Percentiles rank a stretch among this genome's conserved stretches.
phyloP scores from a whole-genome alignment of 2,113 vertebrate genomes.

The Ciconia boyciana region DNA sequence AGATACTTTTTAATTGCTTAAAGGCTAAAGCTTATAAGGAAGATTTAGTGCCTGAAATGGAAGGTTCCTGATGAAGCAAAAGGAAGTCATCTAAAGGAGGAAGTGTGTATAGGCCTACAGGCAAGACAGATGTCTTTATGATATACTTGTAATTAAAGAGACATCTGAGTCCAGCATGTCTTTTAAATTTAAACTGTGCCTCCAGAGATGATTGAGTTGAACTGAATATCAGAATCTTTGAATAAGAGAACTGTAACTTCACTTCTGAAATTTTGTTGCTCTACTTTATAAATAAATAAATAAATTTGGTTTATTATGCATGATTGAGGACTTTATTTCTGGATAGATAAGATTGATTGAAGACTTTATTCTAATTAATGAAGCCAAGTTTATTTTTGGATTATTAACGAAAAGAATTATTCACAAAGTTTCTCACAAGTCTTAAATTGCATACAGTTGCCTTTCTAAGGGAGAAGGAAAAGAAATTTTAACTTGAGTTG shows the following conservation, averaged over 20 bases:
- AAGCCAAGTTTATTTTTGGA: neutral
- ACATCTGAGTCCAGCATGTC: neutral
- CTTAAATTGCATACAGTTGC: neutral
- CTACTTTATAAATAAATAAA: neutral
- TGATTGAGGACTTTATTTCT: neutral
- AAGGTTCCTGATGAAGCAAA: neutral
- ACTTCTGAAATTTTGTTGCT: neutral
- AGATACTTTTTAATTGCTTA: neutral
- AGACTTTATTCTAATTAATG: neutral
- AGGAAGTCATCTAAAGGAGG: neutral
- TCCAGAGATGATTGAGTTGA: neutral
- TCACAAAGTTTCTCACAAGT: neutral
- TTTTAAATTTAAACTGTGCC: neutral
- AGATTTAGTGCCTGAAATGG: neutral
- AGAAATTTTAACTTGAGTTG: neutral
- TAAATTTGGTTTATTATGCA: neutral
- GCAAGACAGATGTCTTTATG: neutral
- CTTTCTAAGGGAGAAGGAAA: neutral
- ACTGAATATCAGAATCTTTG: neutral
- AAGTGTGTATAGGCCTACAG: neutral
- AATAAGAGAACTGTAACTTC: neutral
- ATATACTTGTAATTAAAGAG: neutral
- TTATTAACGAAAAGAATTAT: neutral
- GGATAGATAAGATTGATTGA: neutral
- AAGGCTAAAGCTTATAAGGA: neutral